Evolutionary conservation across 2,113 vertebrate species (phyloP).

Genomic region (Passer montanus): DNA sequence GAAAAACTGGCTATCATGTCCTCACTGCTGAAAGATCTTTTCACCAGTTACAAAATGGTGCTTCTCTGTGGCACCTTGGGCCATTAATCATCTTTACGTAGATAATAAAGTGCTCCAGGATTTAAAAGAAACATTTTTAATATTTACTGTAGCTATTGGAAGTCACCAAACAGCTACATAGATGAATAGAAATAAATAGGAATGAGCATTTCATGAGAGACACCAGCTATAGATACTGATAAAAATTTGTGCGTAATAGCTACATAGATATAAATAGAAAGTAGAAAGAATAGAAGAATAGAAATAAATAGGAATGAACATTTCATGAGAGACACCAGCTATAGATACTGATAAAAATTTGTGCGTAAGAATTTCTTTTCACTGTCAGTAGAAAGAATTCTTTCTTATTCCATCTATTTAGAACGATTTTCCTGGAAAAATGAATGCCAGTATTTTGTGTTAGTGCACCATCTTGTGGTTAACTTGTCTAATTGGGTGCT

Average conservation of each 20-base stretch:
- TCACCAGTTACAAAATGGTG: background rate
- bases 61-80: background rate
- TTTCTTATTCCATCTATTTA: background rate
- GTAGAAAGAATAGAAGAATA: too few relatives aligned
- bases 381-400: background rate
- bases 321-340: background rate
- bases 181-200: background rate
- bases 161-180: constrained; percentile 24
- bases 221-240: background rate
- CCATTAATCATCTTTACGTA: background rate
- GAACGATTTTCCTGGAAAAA: background rate
- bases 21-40: background rate
- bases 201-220: constrained; percentile 3
- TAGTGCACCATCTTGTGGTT: constrained; percentile 75
- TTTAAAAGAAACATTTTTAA: constrained; percentile 21
- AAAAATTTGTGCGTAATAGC: too few relatives aligned
- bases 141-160: constrained; percentile 2
- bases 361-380: background rate
- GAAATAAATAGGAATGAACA: background rate
- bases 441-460: constrained; percentile 37
- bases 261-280: too few relatives aligned
- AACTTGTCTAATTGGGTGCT: background rate
- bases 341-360: background rate
- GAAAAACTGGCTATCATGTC: background rate
- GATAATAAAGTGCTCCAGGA: background rate